Percentiles rank a stretch among this genome's conserved stretches.
phyloP scores from a whole-genome alignment of 1,140 invertebrate species.

The Drosophila suzukii region DNA sequence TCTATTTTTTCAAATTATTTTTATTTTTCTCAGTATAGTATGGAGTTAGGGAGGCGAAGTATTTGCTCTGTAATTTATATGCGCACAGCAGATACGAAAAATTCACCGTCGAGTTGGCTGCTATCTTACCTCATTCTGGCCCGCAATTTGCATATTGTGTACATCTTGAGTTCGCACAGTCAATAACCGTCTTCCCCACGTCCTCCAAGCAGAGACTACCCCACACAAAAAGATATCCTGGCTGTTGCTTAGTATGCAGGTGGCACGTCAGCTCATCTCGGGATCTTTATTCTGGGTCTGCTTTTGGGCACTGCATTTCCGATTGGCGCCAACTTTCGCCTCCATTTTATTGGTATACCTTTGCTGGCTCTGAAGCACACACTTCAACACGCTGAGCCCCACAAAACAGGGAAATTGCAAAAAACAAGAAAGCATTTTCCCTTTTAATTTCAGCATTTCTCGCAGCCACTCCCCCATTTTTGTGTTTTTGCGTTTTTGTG shows the following conservation, averaged over 20 bases:
- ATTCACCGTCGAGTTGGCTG: constrained; percentile 22
- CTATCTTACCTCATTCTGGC: constrained; percentile 38
- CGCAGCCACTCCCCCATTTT: constrained; percentile 5
- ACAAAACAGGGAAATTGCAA: constrained; percentile 27
- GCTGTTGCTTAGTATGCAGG: constrained; percentile 72
- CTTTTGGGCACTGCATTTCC: constrained; percentile 65
- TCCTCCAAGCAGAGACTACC: constrained; percentile 2
- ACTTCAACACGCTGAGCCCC: constrained; percentile 60
- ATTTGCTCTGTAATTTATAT: constrained; percentile 57
- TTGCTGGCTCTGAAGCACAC: constrained; percentile 50
- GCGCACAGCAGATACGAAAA: constrained; percentile 53
- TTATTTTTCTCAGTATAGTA: background rate
- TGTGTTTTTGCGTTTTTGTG: constrained; percentile 5
- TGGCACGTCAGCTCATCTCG: constrained; percentile 34
- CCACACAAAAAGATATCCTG: constrained; percentile 25
- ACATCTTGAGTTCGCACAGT: constrained; percentile 55
- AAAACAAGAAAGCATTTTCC: constrained; percentile 61
- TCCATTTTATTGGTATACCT: constrained; percentile 51
- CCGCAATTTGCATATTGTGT: constrained; percentile 70
- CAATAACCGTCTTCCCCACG: constrained; percentile 55
- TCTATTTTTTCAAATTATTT: background rate
- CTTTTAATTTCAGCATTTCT: constrained; percentile 77
- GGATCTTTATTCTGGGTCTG: constrained; percentile 8
- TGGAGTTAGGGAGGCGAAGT: constrained; percentile 13
- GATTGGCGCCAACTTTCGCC: constrained; percentile 47